Evolutionary conservation across 2,113 vertebrate species (phyloP).

Genomic region (Otocyon megalotis): DNA sequence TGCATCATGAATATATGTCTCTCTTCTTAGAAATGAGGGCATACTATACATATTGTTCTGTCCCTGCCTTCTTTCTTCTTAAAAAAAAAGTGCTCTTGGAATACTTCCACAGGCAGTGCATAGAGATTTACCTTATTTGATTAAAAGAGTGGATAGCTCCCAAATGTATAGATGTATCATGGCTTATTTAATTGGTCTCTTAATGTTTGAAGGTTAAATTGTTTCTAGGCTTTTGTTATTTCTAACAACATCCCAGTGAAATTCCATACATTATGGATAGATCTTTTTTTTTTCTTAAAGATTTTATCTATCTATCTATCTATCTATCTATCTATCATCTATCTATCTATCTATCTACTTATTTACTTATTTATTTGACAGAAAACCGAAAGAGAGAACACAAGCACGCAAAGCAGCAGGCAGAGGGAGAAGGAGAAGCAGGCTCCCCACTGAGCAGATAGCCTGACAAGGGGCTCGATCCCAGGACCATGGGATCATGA

Average conservation of each 20-base stretch:
- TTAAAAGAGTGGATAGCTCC: neutral
- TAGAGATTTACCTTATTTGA: neutral
- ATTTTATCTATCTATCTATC: too few relatives aligned
- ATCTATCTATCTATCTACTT: too few relatives aligned
- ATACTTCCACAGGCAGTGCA: neutral
- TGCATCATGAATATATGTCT: neutral
- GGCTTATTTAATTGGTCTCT: neutral
- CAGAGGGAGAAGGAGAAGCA: too few relatives aligned
- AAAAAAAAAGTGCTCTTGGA: neutral
- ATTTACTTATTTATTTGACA: too few relatives aligned
- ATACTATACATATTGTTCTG: neutral
- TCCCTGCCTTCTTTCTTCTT: neutral
- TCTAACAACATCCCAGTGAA: neutral
- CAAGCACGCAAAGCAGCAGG: too few relatives aligned
- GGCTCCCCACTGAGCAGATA: too few relatives aligned
- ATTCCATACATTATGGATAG: neutral
- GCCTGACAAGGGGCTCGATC: too few relatives aligned
- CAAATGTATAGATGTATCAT: neutral
- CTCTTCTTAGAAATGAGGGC: neutral
- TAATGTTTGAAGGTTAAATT: neutral
- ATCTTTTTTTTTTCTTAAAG: neutral
- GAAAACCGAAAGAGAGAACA: too few relatives aligned
- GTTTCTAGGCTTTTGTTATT: conserved; percentile 29
- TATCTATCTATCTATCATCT: too few relatives aligned
- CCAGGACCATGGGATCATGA: too few relatives aligned